Percentiles rank a stretch among this genome's conserved stretches.
phyloP scores from a whole-genome alignment of 2,113 vertebrate genomes.

The Chlamydotis undulata region DNA sequence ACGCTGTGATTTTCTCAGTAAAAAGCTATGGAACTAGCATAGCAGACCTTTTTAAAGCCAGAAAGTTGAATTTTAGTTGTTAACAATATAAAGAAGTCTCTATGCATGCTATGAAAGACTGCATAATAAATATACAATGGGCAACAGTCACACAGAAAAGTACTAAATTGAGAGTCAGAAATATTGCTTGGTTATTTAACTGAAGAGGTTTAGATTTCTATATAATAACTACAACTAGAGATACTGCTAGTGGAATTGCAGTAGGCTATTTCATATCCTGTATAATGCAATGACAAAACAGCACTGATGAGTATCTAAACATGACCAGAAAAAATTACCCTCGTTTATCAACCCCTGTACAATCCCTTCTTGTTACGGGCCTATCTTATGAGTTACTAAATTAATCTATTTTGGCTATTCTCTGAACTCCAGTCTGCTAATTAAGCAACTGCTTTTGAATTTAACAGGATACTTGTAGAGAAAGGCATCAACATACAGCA shows the following conservation, averaged over 20 bases:
- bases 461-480: neutral
- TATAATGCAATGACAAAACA: neutral
- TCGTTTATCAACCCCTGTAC: accelerated
- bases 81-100: neutral
- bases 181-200: neutral
- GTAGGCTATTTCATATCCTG: neutral
- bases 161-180: neutral
- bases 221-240: neutral
- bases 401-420: neutral
- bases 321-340: neutral
- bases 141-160: neutral
- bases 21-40: neutral
- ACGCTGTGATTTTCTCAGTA: accelerated
- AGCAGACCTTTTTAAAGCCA: neutral
- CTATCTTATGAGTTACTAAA: neutral
- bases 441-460: neutral
- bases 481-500: neutral
- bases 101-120: neutral
- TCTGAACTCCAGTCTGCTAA: neutral
- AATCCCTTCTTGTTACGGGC: neutral
- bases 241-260: neutral
- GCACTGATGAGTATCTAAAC: neutral
- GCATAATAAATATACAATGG: neutral
- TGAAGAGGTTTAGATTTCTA: neutral
- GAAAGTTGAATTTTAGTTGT: neutral